Evolutionary conservation across 53 echinoderm and acorn worm species (phyloP), one percentile per base, ranked within the genome.

Genomic region (Crossaster papposus): DNA sequence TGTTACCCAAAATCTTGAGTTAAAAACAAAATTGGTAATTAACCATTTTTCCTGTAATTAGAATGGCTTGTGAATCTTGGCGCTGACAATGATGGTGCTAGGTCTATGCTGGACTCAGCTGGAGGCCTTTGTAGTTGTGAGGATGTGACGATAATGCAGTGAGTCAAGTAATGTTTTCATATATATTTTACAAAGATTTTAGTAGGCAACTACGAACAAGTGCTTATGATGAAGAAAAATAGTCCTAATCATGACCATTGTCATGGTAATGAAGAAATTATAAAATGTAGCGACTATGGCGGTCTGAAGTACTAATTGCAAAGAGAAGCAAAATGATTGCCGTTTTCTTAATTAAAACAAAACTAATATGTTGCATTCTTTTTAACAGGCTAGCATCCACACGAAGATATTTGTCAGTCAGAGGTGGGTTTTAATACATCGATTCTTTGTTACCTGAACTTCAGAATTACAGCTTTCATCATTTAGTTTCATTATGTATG

Each of bases 221-320:
- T 87, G 87, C 62, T 58, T 17, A 62, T 87, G 87, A 87, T 87
- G 87, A 87, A 15, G 58, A 24, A 75, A 76, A 36, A 77, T 63
- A 29, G 36, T 76, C 77, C 24, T 63, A 87, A 77, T 76, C 71
- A n/a, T n/a, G n/a, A n/a, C n/a, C n/a, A n/a, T n/a, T n/a, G n/a
- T 30, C 36, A 77, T 58, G 75, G 52, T 77, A 30, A 36, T 87
- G 87, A 86, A 26, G 86, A 84, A 80, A 88, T 35, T 11, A 37
- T 51, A 0, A 89, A 89, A 80, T 80, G 80, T 80, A 71, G 80
- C 81, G 90, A 81, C 72, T 81, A 90, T 72, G 89, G 81, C 90
- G 90, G 90, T 81, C 90, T 90, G 90, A 90, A 72, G 73, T 55
- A 73, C 90, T 35, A 68, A 68, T 35, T 4, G 11, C 62, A 58